Evolutionary conservation across 1,140 invertebrate genomes (phyloP).

Genomic region (Danaus melanippus): DNA sequence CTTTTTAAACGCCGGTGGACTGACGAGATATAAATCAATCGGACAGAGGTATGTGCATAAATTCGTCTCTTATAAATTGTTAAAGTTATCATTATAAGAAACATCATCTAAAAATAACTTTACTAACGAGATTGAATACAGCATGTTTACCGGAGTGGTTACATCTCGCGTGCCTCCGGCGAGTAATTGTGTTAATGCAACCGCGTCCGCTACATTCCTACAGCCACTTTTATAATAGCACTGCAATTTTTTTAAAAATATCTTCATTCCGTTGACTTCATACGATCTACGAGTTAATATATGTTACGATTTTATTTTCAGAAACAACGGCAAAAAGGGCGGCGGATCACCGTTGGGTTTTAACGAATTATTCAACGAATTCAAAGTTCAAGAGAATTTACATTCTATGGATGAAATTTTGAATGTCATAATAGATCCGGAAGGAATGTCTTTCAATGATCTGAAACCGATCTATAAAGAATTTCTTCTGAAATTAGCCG

Average conservation of each 20-base stretch:
- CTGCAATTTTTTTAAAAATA: constrained; percentile 24
- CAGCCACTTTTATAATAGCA: constrained; percentile 36
- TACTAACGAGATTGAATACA: constrained; percentile 40
- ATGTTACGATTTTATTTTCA: constrained; percentile 45
- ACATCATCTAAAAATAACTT: constrained; percentile 8
- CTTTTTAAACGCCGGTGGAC: constrained; percentile 83
- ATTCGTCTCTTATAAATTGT: constrained; percentile 4
- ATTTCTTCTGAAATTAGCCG: constrained; percentile 87
- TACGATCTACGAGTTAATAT: constrained; percentile 8
- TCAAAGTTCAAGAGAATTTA: constrained; percentile 86
- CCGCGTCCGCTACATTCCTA: constrained; percentile 54
- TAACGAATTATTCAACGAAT: constrained; percentile 87
- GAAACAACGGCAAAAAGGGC: constrained; percentile 74
- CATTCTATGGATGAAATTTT: constrained; percentile 91
- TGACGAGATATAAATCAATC: constrained; percentile 79
- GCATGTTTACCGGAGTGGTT: constrained; percentile 49
- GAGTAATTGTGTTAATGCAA: constrained; percentile 52
- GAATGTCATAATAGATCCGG: constrained; percentile 88
- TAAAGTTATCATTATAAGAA: too few species aligned
- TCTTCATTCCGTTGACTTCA: constrained; percentile 18
- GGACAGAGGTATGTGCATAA: constrained; percentile 69
- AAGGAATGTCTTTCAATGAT: constrained; percentile 94
- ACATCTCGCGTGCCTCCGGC: constrained; percentile 41
- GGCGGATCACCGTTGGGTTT: constrained; percentile 85
- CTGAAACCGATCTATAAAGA: constrained; percentile 92